phyloP scores from a whole-genome alignment of 2,888 invertebrate genomes.

The Corythucha ciliata region DNA sequence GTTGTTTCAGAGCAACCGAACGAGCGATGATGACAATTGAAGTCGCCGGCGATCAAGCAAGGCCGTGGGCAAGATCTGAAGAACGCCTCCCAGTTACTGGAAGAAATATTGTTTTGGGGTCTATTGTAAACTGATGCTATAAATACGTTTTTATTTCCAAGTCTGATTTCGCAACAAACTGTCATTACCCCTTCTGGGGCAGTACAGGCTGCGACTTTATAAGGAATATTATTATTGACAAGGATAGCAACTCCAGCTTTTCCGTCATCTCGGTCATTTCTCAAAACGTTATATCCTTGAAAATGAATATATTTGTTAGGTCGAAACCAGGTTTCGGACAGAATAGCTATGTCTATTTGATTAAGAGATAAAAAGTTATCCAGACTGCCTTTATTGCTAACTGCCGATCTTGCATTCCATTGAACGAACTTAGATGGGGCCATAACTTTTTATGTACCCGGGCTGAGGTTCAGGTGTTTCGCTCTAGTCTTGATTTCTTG shows the following conservation, averaged over 20 bases:
- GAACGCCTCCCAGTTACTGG: neutral
- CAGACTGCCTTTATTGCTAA: constrained; percentile 7
- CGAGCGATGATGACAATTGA: neutral
- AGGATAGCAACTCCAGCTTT: neutral
- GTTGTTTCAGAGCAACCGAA: neutral
- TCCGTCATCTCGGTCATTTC: neutral
- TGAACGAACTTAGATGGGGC: no score
- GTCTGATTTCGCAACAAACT: no score
- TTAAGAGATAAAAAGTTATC: neutral
- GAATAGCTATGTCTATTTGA: neutral
- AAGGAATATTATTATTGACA: neutral
- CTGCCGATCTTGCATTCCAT: constrained; percentile 2
- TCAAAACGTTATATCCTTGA: no score
- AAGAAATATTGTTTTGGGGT: no score
- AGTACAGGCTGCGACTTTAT: no score
- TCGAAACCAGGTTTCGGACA: neutral
- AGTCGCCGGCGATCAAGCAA: neutral
- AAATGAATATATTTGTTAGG: neutral
- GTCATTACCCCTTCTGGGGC: no score
- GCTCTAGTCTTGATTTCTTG: no score
- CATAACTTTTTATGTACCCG: no score
- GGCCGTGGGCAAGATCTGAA: neutral
- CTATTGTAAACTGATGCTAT: no score
- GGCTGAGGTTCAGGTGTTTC: no score
- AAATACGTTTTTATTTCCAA: no score